Conservation (phyloP, 2,888 invertebrate species). For the Oscheius sp. region DNA sequence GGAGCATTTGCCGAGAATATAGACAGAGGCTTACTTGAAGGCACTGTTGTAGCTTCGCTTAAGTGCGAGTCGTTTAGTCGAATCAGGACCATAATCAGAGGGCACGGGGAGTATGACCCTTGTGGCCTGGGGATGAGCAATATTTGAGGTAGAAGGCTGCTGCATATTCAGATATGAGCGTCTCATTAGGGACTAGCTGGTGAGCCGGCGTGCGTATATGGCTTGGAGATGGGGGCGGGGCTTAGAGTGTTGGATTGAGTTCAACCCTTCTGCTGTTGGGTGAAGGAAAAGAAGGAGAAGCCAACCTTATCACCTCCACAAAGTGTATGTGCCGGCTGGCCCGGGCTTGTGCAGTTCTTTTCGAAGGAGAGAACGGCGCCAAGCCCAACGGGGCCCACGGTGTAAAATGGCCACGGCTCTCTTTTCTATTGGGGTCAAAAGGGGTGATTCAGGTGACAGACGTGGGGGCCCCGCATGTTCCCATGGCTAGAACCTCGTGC, state of each 20-base stretch:
- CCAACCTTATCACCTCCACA: background rate
- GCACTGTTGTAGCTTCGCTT: slow-evolving; percentile 28
- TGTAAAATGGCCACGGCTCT: slow-evolving; percentile 17
- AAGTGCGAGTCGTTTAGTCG: slow-evolving; percentile 8
- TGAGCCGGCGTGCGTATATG: slow-evolving; percentile 34
- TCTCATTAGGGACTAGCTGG: slow-evolving; percentile 32
- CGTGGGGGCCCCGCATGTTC: background rate
- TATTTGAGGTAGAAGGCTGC: slow-evolving; percentile 35
- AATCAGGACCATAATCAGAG: background rate
- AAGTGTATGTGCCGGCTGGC: no score
- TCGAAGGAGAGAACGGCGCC: slow-evolving; percentile 11
- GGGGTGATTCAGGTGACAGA: slow-evolving; percentile 12
- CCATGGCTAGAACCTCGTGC: background rate
- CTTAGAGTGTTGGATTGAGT: slow-evolving; percentile 28
- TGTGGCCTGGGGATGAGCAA: slow-evolving; percentile 24
- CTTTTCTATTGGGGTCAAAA: slow-evolving; percentile 20
- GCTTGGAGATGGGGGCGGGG: slow-evolving; percentile 24
- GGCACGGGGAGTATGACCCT: slow-evolving; percentile 25
- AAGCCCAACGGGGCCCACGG: slow-evolving; percentile 4
- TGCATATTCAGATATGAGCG: slow-evolving; percentile 38
- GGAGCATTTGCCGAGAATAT: no score
- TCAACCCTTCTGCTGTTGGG: background rate
- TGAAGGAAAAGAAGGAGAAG: no score
- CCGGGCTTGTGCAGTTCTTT: slow-evolving; percentile 3
- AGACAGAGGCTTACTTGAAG: slow-evolving; percentile 24